Evolutionary conservation across 2,113 vertebrate genomes (phyloP), one percentile per base, ranked within the genome.

Genomic region (Passer montanus): DNA sequence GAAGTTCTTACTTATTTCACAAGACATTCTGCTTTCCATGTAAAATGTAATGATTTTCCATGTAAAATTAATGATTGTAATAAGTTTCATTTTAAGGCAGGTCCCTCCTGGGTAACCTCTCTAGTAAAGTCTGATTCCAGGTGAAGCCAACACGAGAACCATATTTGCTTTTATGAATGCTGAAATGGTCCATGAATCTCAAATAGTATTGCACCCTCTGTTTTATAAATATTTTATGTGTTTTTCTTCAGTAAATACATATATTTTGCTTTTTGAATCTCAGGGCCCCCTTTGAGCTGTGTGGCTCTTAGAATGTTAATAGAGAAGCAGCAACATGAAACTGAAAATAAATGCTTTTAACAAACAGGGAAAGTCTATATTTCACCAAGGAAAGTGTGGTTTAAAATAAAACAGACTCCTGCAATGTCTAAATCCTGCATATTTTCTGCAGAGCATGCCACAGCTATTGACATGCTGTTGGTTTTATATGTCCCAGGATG

Each of bases 401-500:
- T 94, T 94, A 86, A 93, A 93, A 90, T 78, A 92, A 92, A 95
- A 75, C 60, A 87, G 89, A 76, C 47, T 96, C 80, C 73, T 84
- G 50, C 80, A 86, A 84, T 3, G 53, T 95, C 92, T 95, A 96
- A 95, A 97, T 95, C 91, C 90, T 75, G 95, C 95, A 87, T 94
- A 81, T 97, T 97, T 98, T 96, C 90, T 91, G 83, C 89, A 93
- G 93, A 97, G 93, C 63, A 44, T 72, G 87, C 89, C 96, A 91
- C 94, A 93, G 87, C 89, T 97, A 97, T 95, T 96, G 97, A 97
- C 94, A 91, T 82, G 84, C 95, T 96, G 81, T 96, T 97, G 91
- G 94, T 95, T 98, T 98, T 98, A 95, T 93, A 81, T 21, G 91
- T 97, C 94, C 96, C 94, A 93, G 89, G 92, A 97, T 95, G 74